Conservation (phyloP, 2,888 invertebrate species). For the Oeneis ivallda region DNA sequence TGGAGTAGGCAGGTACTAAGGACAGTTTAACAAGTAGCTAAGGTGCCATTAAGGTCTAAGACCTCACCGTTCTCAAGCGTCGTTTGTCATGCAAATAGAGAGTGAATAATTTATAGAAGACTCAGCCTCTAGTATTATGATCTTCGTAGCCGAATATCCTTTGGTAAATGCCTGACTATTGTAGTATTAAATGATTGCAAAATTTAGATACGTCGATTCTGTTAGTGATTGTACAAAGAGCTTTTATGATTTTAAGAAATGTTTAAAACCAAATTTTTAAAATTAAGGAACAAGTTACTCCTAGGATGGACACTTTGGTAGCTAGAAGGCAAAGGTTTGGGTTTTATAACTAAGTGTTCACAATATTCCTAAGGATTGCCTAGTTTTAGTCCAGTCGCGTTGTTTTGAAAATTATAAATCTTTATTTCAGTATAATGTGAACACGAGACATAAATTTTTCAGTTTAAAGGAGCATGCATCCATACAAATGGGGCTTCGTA, state of each 20-base stretch:
- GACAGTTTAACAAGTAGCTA: slow-evolving; percentile 32
- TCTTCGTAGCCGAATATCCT: slow-evolving; percentile 60
- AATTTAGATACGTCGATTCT: slow-evolving; percentile 23
- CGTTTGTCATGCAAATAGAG: slow-evolving; percentile 78
- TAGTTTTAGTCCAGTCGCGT: no score
- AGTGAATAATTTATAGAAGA: slow-evolving; percentile 76
- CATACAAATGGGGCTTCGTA: slow-evolving; percentile 25
- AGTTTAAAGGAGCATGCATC: slow-evolving; percentile 25
- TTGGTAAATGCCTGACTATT: slow-evolving; percentile 47
- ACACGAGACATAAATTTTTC: slow-evolving; percentile 10
- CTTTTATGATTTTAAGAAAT: background rate
- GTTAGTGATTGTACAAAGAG: background rate
- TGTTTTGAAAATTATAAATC: background rate
- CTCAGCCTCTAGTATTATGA: slow-evolving; percentile 64
- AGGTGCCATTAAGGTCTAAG: slow-evolving; percentile 69
- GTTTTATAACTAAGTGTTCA: no score
- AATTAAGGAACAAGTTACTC: no score
- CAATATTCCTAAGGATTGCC: no score
- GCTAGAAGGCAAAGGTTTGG: no score
- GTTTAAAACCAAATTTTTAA: no score
- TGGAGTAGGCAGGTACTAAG: slow-evolving; percentile 43
- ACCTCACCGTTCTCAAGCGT: slow-evolving; percentile 61
- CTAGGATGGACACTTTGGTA: no score
- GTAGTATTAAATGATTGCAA: slow-evolving; percentile 17
- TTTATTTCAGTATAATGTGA: background rate